Conservation (phyloP, 1,140 invertebrate species). For the Zaprionus kolodkinae region DNA sequence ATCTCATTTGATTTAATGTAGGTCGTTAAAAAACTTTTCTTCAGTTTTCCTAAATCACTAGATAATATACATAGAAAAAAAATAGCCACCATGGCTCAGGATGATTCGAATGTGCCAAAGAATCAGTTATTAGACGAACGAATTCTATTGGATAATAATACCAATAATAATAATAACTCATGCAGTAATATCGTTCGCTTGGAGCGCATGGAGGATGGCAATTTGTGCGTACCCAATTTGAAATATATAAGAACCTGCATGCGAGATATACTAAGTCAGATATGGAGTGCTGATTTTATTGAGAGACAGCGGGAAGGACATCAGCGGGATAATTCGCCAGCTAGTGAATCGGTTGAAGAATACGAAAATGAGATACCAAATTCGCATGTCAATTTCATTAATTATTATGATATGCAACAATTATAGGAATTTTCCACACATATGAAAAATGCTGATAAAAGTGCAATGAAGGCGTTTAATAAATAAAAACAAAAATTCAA, state of each 20-base stretch:
- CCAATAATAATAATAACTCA: background rate
- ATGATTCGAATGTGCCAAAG: background rate
- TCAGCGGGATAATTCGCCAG: constrained; percentile 35
- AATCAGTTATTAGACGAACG: background rate
- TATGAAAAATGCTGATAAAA: background rate
- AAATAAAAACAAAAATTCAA: background rate
- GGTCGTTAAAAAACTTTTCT: background rate
- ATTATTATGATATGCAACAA: background rate
- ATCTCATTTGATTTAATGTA: background rate
- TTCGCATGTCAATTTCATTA: constrained; percentile 25
- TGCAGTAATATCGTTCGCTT: constrained; percentile 2
- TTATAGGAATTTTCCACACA: no score
- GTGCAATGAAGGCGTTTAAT: background rate
- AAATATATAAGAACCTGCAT: constrained; percentile 33
- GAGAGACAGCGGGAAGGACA: constrained; percentile 31
- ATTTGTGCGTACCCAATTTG: constrained; percentile 18
- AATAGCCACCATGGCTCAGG: constrained; percentile 9
- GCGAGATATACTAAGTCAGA: constrained; percentile 28
- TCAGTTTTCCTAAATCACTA: background rate
- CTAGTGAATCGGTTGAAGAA: constrained; percentile 16
- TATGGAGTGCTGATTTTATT: constrained; percentile 36
- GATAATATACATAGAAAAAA: no score
- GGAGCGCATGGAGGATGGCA: constrained; percentile 34
- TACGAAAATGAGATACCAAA: constrained; percentile 3
- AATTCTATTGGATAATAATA: background rate